phyloP scores from a whole-genome alignment of 2,888 invertebrate genomes.

The Heliconius ethilla region DNA sequence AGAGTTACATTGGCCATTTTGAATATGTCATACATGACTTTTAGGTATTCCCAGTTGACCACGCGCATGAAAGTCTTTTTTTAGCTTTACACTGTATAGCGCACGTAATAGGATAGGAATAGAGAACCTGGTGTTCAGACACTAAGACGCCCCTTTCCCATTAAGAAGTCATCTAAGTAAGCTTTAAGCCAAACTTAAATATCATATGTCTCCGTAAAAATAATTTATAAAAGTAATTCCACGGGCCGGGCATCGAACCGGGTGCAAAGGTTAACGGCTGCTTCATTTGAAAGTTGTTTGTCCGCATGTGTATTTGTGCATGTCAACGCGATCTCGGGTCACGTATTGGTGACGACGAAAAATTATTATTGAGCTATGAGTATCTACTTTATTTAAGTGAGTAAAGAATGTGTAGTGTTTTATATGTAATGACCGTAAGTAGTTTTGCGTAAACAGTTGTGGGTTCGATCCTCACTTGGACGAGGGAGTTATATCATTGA shows the following conservation, averaged over 20 bases:
- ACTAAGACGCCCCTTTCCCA: no score
- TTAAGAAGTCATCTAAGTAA: background rate
- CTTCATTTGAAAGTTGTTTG: conserved; percentile 54
- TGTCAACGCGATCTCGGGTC: conserved; percentile 49
- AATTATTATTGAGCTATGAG: conserved; percentile 24
- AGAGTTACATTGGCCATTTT: background rate
- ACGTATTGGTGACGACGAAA: conserved; percentile 44
- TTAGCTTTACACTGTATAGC: no score
- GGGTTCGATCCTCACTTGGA: no score
- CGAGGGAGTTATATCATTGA: no score
- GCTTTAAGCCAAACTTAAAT: conserved; percentile 11
- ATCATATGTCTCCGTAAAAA: conserved; percentile 35
- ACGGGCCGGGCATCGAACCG: conserved; percentile 46
- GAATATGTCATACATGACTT: background rate
- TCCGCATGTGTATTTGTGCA: conserved; percentile 41
- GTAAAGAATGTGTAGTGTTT: background rate
- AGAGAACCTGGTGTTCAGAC: no score
- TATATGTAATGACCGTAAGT: background rate
- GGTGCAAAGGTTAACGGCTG: conserved; percentile 52
- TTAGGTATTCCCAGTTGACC: background rate
- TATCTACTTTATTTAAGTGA: background rate
- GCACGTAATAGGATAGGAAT: no score
- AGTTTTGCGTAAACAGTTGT: no score
- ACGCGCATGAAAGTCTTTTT: no score
- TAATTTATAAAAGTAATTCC: conserved; percentile 48